Evolutionary conservation across 2,888 invertebrate genomes (phyloP), one percentile per base, ranked within the genome.

Genomic region (Pasiphila rectangulata): DNA sequence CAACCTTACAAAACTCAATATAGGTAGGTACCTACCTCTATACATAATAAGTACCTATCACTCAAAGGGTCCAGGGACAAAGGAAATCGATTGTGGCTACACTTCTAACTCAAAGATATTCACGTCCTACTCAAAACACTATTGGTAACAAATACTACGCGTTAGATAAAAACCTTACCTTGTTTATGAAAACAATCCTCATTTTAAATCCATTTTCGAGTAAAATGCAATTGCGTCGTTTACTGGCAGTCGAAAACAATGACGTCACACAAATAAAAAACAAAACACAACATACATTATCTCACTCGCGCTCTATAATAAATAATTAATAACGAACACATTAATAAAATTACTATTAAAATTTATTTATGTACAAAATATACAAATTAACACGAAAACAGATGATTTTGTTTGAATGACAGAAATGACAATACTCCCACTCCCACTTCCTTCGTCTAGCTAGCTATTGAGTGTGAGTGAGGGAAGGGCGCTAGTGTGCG

Each of bases 201-300:
- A 89, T 86, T 86, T 80, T 86, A 82, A 77, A 77, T 79, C 82
- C 89, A 89, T 88, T 82, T 85, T 79, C 70, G 60, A 69, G 69
- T 74, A 77, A 83, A 81, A 81, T 80, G 81, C 79, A 90, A 91
- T 90, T 91, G 91, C 91, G 91, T 91, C 90, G 90, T 91, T 81
- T 74, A 45, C 80, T 89, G 82, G 85, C 86, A 86, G 83, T 86
- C 83, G 83, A 83, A 85, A 85, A 85, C 75, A 81, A 83, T 91
- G 91, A 91, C 91, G 91, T 91, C 91, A 91, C 87, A 79, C 74
- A 60, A 74, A 75, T 73, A 73, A 75, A 75, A 72, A 74, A 73
- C 68, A 77, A 75, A 82, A 75, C 67, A 58, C 73, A 62, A 66
- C 69, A 72, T 68, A 74, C 74, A 77, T 41, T 75, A 71, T 64